Conservation (phyloP, 1,140 invertebrate species). For the Leptinotarsa undecemlineata region DNA sequence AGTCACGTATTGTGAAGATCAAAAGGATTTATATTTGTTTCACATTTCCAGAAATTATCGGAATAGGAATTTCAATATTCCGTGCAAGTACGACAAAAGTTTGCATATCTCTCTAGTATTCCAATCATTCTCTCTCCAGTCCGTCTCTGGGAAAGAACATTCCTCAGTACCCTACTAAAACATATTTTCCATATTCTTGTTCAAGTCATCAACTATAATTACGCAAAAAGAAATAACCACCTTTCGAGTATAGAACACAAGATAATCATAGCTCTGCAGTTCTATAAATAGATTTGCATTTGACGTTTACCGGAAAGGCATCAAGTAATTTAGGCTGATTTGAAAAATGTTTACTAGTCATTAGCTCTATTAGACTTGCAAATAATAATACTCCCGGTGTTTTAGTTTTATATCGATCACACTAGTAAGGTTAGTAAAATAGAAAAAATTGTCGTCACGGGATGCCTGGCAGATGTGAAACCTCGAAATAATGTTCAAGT, state of each 20-base stretch:
- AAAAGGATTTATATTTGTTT: no score
- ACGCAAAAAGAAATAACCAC: slow-evolving; percentile 1
- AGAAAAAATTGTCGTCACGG: no score
- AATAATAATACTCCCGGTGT: background rate
- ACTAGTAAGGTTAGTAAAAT: no score
- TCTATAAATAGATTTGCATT: slow-evolving; percentile 8
- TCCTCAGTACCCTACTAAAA: slow-evolving; percentile 2
- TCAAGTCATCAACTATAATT: slow-evolving; percentile 1
- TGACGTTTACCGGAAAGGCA: slow-evolving; percentile 5
- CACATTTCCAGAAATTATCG: no score
- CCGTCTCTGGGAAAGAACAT: background rate
- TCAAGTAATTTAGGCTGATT: background rate
- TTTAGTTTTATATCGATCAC: background rate
- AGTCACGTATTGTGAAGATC: no score
- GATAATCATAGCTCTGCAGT: background rate
- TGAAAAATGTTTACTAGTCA: background rate
- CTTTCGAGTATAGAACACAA: background rate
- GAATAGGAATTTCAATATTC: no score
- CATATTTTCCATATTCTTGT: slow-evolving; percentile 3
- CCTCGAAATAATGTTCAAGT: no score
- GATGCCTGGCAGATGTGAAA: no score
- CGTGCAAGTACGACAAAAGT: no score
- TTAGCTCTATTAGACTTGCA: slow-evolving; percentile 5
- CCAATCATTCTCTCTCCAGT: background rate
- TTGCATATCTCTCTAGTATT: no score